Evolutionary conservation across 2,888 invertebrate species (phyloP), one percentile per base, ranked within the genome.

Genomic region (Azorinus chamasolen): DNA sequence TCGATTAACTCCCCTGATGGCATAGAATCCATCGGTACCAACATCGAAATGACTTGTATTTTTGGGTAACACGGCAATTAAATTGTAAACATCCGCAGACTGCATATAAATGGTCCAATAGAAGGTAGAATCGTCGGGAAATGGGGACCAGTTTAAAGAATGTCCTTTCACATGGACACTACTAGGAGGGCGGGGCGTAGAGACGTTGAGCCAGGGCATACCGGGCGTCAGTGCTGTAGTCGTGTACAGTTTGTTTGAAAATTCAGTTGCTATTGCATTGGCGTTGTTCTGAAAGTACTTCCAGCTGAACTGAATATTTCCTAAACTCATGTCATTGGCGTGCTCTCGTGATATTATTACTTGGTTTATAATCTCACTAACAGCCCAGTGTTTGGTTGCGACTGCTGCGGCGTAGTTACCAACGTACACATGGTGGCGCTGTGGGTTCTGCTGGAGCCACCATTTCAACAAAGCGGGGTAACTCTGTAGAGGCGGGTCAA

Each of bases 401-500:
- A 83, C 61, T 6, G 77, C 74, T 58, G 79, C 70, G 4, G 87
- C 87, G 50, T 84, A 88, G 62, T 85, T 88, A 6, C 89, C 90
- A 0, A 85, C 74, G 69, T 89, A 90, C 25, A 92, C 54, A 63
- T 91, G 89, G 8, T 86, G 80, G 1, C 81, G 69, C 12, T 78
- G 62, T 0, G 79, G 39, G 61, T 90, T 89, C 62, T 90, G 88
- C 14, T 83, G 24, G 5, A 88, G 63, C 92, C 92, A 92, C 91
- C 91, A 92, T 59, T 90, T 87, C 5, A 90, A 73, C 6, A 92
- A 77, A 8, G 79, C 84, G 0, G 90, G 85, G 79, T 89, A 92
- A 68, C 90, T 91, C 75, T 92, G 91, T 24, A 83, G 85, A 0
- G 89, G 87, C 2, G 90, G 87, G 62, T 88, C 89, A 27, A 91